Evolutionary conservation across 2,888 invertebrate genomes (phyloP).

Genomic region (Schizaphis graminum): DNA sequence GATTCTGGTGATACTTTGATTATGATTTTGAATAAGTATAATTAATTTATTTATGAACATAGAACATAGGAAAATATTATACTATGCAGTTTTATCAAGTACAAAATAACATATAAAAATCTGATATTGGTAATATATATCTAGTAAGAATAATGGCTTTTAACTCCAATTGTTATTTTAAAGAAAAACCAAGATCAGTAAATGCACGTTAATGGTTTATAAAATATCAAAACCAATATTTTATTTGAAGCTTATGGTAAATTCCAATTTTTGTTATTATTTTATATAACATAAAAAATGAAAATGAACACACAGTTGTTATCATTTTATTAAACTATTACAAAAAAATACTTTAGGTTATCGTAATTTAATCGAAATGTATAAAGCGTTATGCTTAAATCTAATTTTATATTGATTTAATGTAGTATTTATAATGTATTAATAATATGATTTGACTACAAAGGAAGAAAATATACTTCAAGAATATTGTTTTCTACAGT

Average conservation of each 20-base stretch:
- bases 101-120: too few species aligned
- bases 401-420: not conserved
- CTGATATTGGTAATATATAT: not conserved
- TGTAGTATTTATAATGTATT: not conserved
- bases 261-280: not conserved
- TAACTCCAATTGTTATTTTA: not conserved
- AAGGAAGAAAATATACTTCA: not conserved
- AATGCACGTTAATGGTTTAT: not conserved
- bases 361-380: not conserved
- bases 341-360: not conserved
- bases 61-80: too few species aligned
- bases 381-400: not conserved
- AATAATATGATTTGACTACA: not conserved
- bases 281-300: not conserved
- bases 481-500: not conserved
- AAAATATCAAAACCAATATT: conserved; percentile 3
- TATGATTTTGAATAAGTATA: not conserved
- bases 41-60: too few species aligned
- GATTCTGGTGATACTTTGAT: not conserved
- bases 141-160: not conserved
- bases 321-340: not conserved
- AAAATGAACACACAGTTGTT: not conserved
- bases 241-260: not conserved
- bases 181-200: not conserved
- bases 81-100: too few species aligned